Evolutionary conservation across 2,113 vertebrate species (phyloP).

Genomic region (Cavia aperea): DNA sequence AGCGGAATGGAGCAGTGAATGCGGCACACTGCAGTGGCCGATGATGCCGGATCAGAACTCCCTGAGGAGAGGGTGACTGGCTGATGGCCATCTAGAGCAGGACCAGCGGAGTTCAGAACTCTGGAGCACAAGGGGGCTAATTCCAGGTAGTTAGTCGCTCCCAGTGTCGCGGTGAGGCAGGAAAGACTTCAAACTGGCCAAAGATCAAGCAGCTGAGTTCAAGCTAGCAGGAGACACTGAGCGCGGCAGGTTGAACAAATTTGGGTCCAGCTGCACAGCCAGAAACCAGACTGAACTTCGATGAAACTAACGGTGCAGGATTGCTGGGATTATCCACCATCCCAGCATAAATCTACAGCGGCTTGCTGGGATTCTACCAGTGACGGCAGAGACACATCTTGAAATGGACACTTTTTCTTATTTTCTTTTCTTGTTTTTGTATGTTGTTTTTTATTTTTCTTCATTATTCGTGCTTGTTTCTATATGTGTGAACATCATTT

Average conservation of each 20-base stretch:
- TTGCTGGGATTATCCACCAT: background rate
- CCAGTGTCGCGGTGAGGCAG: background rate
- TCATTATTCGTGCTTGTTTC: background rate
- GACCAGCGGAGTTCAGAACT: background rate
- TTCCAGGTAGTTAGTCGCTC: too few species aligned
- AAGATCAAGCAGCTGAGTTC: background rate
- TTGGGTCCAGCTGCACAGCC: background rate
- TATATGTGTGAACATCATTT: background rate
- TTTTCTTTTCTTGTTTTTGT: background rate
- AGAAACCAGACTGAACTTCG: background rate
- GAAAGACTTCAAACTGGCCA: background rate
- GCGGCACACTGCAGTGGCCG: background rate
- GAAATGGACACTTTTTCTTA: background rate
- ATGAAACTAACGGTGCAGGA: background rate
- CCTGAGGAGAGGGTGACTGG: background rate
- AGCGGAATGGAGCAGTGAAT: background rate
- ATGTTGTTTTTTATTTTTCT: background rate
- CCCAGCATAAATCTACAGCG: too few species aligned
- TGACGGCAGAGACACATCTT: background rate
- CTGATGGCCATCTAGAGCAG: background rate
- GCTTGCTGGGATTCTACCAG: background rate
- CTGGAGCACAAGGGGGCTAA: background rate
- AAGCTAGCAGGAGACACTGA: background rate
- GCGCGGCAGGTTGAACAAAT: background rate
- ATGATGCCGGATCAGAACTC: background rate